Base-by-base conservation (phyloP, 2,797 vertebrate species). In the Pseudomugil tenellus region DNA sequence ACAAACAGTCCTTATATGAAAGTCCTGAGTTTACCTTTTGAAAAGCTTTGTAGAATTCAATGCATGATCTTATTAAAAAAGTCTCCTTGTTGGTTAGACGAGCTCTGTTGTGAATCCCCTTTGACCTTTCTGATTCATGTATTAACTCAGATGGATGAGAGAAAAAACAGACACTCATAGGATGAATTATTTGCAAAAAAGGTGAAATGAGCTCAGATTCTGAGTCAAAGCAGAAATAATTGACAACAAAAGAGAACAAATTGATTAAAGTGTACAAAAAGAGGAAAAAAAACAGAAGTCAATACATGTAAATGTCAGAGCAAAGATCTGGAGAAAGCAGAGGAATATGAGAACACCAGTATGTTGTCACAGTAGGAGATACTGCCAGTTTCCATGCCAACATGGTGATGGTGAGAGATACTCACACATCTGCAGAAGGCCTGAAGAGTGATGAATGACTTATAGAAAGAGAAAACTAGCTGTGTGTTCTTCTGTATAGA, bases 361-460 rank as follows among this genome's bases (percentile, higher is more conserved):
- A 57, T 74, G 39, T 72, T 63, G 49, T 79, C 67, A 73, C 70
- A 54, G 43, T 56, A 67, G 61, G 64, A 77, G 75, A 79, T 71
- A 74, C n/a, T 86, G 81, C 77, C 67, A 67, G 86, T 92, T 90
- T 79, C 88, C 74, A 92, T 92, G 89, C 83, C 89, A 84, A 89
- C 87, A 39, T 35, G 52, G 52, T 58, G 74, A 39, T 21, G 61
- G 67, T 67, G 51, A 69, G 64, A 56, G 72, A 63, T 55, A 83
- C 41, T 59, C 43, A 14, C 56, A 62, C 41, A 23, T 82, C 51
- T 70, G 58, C 28, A 63, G 23, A 58, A 76, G 37, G 48, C 56
- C 66, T 57, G 31, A 69, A 78, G 83, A 77, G 65, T 69, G 66
- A 67, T 32, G 72, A 53, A 72, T 76, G 63, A 77, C 81, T 81